phyloP scores from a whole-genome alignment of 2,797 vertebrate genomes.

The Eutrigla gurnardus region DNA sequence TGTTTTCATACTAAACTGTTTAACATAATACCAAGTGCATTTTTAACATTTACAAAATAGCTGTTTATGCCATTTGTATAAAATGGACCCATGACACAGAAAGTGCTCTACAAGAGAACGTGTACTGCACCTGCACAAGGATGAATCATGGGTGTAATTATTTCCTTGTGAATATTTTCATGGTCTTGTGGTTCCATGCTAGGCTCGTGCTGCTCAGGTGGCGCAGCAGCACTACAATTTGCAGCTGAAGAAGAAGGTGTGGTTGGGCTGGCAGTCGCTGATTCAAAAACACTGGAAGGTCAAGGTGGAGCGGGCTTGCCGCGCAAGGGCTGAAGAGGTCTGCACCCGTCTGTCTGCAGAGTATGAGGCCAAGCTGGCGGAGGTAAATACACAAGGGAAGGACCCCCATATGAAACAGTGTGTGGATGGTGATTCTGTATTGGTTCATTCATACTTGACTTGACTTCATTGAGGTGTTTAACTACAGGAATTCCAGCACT shows the following conservation, averaged over 20 bases:
- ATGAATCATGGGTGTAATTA: conserved; percentile 45
- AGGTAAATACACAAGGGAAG: conserved; percentile 80
- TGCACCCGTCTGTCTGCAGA: conserved; percentile 89
- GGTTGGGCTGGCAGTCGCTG: conserved; percentile 88
- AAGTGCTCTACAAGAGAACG: conserved; percentile 19
- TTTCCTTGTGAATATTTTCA: conserved; percentile 48
- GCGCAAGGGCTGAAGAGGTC: conserved; percentile 90
- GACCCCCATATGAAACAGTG: neutral
- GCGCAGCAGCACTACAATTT: conserved; percentile 87
- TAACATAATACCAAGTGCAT: neutral
- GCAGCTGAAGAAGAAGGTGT: conserved; percentile 90
- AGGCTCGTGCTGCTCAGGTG: conserved; percentile 78
- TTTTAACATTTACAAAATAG: neutral
- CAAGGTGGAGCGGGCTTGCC: conserved; percentile 90
- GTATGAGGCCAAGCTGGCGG: conserved; percentile 89
- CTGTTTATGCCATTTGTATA: conserved; percentile 2
- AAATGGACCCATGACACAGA: conserved; percentile 17
- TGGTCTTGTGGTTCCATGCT: conserved; percentile 45
- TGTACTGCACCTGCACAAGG: conserved; percentile 20
- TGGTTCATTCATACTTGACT: conserved; percentile 5
- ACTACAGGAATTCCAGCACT: neutral
- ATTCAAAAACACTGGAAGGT: conserved; percentile 90
- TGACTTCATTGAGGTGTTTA: neutral
- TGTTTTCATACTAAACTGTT: conserved; percentile 3
- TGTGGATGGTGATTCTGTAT: neutral